Base-by-base conservation (phyloP, 2,888 invertebrate genomes). In the Pardosa pseudoannulata region DNA sequence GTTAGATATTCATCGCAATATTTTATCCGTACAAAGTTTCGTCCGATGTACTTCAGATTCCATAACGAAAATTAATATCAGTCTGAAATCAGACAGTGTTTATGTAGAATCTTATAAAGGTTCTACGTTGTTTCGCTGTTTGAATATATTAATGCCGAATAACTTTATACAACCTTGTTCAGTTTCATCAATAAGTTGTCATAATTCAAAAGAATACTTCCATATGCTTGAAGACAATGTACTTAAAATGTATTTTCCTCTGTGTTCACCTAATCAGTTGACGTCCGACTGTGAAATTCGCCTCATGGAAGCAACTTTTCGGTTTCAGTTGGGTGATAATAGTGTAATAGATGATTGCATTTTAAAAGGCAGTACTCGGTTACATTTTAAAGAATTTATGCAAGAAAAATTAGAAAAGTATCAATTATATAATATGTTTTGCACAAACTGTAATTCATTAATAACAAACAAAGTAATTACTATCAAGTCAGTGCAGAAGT, bases 1-100 rank as follows among this genome's bases (percentile, higher is more conserved):
- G 6, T 3, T 70, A 13, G 70, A 70, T 41, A 36, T 70, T 41
- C 70, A 70, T 70, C 23, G 41, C 13, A 70, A 70, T 70, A 70
- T 70, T 41, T 70, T 70, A 70, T 70, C 39, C 1, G 70, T 41
- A 3, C 39, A 70, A 13, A n/a, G 36, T 16, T 23, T 19, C 13
- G 11, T 70, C 16, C 16, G 27, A 41, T 70, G 28, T 70, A 28
- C 41, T 41, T 31, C 29, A 0, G 28, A 67, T 31, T 28, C n/a
- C 3, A n/a, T 67, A 3, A 19, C 13, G 23, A 41, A 28, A 9
- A 1, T 32, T 16, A 27, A 28, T 1, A 28, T 70, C 16, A 11
- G 1, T 41, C 16, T 65, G 31, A 16, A 65, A n/a, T 1, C 65
- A 1, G 0, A 65, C 7, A 28, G 31, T 29, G 1, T 65, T 13